Conservation (phyloP, 2,888 invertebrate genomes). For the Halocaridina rubra region DNA sequence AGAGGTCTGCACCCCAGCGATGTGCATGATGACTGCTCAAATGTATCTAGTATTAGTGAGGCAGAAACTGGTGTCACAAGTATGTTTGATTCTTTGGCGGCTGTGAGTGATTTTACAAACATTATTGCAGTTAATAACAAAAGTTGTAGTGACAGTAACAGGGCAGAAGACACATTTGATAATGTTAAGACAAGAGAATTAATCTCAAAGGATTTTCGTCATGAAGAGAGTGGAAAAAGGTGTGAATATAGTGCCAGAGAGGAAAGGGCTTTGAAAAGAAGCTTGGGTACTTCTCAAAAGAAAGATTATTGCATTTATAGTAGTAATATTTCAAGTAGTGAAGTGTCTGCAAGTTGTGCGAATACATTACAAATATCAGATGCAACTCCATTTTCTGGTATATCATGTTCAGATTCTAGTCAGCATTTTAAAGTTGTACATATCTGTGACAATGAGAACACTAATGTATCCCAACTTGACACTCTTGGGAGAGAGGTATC, state of each 20-base stretch:
- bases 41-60: slow-evolving; percentile 56
- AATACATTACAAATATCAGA: background rate
- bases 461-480: background rate
- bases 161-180: background rate
- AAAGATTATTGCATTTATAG: slow-evolving; percentile 29
- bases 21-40: slow-evolving; percentile 60
- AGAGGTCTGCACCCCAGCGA: slow-evolving; percentile 26
- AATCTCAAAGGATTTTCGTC: slow-evolving; percentile 32
- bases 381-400: background rate
- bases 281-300: background rate
- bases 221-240: slow-evolving; percentile 31
- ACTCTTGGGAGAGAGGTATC: background rate
- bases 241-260: background rate
- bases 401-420: slow-evolving; percentile 30
- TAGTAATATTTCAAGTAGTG: slow-evolving; percentile 13
- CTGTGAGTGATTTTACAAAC: slow-evolving; percentile 50
- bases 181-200: slow-evolving; percentile 30
- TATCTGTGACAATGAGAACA: background rate
- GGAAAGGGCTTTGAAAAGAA: background rate
- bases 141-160: background rate
- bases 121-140: slow-evolving; percentile 20
- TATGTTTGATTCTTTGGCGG: slow-evolving; percentile 61
- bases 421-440: slow-evolving; percentile 4
- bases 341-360: background rate
- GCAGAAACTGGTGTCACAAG: slow-evolving; percentile 62